A percentile compares a stretch with the other conserved stretches of the same genome.
Evolutionary conservation across 2,797 vertebrate species (phyloP).

Genomic region (Morelia viridis): DNA sequence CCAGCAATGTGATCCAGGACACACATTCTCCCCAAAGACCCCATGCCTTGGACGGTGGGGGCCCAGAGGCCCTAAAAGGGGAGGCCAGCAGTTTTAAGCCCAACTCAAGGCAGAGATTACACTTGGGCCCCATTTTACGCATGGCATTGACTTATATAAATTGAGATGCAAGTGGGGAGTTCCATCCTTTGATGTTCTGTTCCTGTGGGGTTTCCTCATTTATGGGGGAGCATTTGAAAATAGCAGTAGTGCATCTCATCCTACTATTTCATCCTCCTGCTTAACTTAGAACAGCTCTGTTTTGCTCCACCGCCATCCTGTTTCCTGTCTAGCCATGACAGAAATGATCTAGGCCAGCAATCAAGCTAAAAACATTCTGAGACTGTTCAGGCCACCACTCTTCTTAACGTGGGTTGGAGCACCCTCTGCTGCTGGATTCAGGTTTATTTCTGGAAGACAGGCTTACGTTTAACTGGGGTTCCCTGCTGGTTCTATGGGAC

Average conservation of each 20-base stretch:
- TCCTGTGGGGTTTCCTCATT: neutral
- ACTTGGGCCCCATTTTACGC: too few species aligned
- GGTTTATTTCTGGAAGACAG: neutral
- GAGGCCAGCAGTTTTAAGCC: neutral
- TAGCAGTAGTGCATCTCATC: neutral
- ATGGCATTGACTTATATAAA: neutral
- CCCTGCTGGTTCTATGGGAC: neutral
- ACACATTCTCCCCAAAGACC: neutral
- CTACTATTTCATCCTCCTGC: neutral
- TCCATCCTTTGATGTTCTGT: neutral
- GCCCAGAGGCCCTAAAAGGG: neutral
- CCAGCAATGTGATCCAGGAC: neutral
- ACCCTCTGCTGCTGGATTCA: neutral
- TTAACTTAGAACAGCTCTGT: neutral
- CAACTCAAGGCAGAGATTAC: neutral
- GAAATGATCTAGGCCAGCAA: too few species aligned
- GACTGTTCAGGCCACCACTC: too few species aligned
- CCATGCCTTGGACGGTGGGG: neutral
- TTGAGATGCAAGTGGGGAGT: neutral
- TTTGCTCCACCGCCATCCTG: neutral
- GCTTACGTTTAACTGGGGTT: neutral
- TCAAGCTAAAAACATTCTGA: neutral
- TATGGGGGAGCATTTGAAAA: neutral
- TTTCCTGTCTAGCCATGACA: constrained; percentile 1
- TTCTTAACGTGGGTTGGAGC: neutral